Evolutionary conservation across 37 sponge, comb jelly and placozoan genomes (phyloP), one percentile per base, ranked within the genome.

Genomic region (Mnemiopsis leidyi): DNA sequence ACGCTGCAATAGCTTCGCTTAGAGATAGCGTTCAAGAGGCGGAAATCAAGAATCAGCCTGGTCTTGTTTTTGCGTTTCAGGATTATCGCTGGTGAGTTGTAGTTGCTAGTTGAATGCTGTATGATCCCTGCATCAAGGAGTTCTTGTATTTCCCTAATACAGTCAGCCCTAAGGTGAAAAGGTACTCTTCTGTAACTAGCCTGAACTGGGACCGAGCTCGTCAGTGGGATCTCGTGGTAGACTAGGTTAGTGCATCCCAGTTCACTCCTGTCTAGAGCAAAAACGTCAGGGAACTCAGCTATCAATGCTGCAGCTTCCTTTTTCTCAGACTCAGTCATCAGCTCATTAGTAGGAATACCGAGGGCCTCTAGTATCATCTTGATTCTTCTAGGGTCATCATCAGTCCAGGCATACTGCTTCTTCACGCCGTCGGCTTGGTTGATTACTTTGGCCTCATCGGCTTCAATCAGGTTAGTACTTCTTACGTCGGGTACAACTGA

Each of bases 21-120:
- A 29, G 94, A 93, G 33, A 35, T 93, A 36, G 94, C 93, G 93
- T 96, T 96, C 71, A 96, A 76, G 36, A 94, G 94, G 0, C 95
- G 38, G 20, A 94, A 95, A 69, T 96, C 95, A 1, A 95, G 90
- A 33, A 94, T 94, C 21, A 96, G 29, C 28, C 94, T 39, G 38
- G 95, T 68, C 23, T 94, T 93, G 33, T 94, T 94, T 38, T 94
- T 93, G 21, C 93, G 93, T 88, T 94, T 95, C 25, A 68, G 68
- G 2, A 96, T 94, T 61, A 75, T 94, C 20, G 94, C 94, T 20
- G 96, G 96, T 68, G 95, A 93, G 94, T 95, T 95, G 92, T 93
- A 96, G 0, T 95, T 93, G 69, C 94, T 95, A 69, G 90, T 93
- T 69, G 94, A 94, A 68, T 94, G 93, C 37, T 92, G 82, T 25